phyloP scores from a whole-genome alignment of 2,113 vertebrate genomes.

The Rhea americana region DNA sequence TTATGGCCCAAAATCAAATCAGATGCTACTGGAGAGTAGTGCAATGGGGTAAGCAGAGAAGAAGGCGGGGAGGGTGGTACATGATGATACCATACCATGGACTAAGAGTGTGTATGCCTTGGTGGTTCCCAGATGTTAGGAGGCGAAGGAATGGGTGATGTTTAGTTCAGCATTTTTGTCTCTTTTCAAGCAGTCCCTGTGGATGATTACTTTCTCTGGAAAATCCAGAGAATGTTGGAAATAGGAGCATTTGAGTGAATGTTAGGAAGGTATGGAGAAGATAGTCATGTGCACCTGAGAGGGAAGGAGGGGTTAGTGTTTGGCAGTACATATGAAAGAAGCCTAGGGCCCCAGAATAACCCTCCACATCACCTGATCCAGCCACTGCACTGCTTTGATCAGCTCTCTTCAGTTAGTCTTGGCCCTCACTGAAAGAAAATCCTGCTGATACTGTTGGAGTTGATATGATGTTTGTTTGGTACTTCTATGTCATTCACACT shows the following conservation, averaged over 20 bases:
- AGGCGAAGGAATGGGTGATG: neutral
- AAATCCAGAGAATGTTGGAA: neutral
- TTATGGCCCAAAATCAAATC: neutral
- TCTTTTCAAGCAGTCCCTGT: neutral
- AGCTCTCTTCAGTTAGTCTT: no score
- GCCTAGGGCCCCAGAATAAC: no score
- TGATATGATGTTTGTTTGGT: neutral
- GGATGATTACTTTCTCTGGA: neutral
- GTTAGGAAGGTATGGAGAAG: neutral
- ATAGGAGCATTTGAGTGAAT: neutral
- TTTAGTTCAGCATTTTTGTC: neutral
- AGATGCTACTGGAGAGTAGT: neutral
- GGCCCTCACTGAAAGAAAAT: no score
- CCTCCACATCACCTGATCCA: no score
- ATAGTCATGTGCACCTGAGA: neutral
- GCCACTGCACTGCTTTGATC: no score
- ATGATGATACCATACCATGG: neutral
- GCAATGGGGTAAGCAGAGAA: neutral
- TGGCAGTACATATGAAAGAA: neutral
- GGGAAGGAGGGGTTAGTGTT: neutral
- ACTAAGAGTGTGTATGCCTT: rapidly evolving
- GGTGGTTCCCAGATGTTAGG: neutral
- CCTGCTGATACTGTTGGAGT: neutral
- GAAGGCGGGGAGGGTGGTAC: neutral
- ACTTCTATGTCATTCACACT: neutral